Conservation (phyloP, 2,113 vertebrate species). For the Pseudorasbora parva region DNA sequence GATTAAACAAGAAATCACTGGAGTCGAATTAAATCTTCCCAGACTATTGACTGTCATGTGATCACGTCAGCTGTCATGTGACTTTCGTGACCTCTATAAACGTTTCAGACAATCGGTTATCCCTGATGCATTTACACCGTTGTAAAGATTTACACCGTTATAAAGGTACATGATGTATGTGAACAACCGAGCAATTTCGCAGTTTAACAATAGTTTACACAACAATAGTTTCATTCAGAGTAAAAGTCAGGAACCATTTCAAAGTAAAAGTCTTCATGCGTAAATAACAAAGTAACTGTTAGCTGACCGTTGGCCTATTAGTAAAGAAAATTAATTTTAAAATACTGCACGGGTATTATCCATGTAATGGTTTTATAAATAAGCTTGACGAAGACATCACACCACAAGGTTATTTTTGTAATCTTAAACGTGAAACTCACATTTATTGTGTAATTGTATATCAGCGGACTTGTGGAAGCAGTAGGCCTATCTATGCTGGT, state of each 20-base stretch:
- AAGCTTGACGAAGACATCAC: too few species aligned
- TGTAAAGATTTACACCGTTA: neutral
- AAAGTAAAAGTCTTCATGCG: constrained; percentile 8
- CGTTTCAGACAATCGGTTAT: neutral
- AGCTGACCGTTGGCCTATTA: too few species aligned
- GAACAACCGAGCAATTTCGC: neutral
- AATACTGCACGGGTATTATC: too few species aligned
- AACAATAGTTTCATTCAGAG: neutral
- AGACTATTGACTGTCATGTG: constrained; percentile 30
- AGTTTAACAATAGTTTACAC: neutral
- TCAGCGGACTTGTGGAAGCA: too few species aligned
- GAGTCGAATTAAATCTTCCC: neutral
- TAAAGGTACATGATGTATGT: too few species aligned
- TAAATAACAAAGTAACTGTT: too few species aligned
- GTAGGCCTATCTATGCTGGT: too few species aligned
- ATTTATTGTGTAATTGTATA: too few species aligned
- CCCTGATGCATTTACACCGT: neutral
- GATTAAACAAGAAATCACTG: neutral
- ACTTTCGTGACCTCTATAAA: neutral
- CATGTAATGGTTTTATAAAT: too few species aligned
- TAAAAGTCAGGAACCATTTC: neutral
- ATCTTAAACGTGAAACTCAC: too few species aligned
- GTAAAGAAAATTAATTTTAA: too few species aligned
- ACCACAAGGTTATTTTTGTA: too few species aligned
- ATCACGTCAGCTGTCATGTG: constrained; percentile 30